Evolutionary conservation across 2,113 vertebrate species (phyloP).

Genomic region (Sphaerodactylus townsendi): DNA sequence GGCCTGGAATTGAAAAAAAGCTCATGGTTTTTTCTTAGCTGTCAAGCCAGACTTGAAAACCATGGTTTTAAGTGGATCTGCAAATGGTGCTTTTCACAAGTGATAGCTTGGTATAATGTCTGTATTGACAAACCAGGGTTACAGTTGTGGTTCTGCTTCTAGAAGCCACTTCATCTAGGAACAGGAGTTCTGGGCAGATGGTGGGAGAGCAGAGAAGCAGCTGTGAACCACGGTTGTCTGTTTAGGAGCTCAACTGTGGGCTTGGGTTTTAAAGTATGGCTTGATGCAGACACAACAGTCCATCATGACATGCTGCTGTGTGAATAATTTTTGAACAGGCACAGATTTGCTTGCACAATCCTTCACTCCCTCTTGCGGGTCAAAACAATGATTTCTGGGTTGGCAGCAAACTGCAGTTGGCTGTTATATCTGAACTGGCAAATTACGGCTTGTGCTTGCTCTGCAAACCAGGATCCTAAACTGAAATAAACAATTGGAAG

Average conservation of each 20-base stretch:
- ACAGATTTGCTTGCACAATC: too few relatives aligned
- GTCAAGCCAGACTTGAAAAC: too few relatives aligned
- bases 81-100: background rate
- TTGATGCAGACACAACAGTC: background rate
- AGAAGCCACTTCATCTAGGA: background rate
- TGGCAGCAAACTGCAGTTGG: too few relatives aligned
- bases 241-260: background rate
- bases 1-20: too few relatives aligned
- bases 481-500: too few relatives aligned
- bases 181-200: background rate
- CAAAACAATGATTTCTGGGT: too few relatives aligned
- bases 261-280: background rate
- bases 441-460: too few relatives aligned
- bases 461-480: too few relatives aligned
- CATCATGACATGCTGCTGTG: too few relatives aligned
- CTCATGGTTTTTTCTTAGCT: background rate
- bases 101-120: background rate
- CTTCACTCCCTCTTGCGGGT: too few relatives aligned
- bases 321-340: too few relatives aligned
- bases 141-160: background rate
- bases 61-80: background rate
- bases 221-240: background rate
- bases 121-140: background rate
- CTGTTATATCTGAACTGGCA: too few relatives aligned
- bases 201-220: background rate